Evolutionary conservation across 2,797 vertebrate species (phyloP).

Genomic region (Leptodactylus fallax): DNA sequence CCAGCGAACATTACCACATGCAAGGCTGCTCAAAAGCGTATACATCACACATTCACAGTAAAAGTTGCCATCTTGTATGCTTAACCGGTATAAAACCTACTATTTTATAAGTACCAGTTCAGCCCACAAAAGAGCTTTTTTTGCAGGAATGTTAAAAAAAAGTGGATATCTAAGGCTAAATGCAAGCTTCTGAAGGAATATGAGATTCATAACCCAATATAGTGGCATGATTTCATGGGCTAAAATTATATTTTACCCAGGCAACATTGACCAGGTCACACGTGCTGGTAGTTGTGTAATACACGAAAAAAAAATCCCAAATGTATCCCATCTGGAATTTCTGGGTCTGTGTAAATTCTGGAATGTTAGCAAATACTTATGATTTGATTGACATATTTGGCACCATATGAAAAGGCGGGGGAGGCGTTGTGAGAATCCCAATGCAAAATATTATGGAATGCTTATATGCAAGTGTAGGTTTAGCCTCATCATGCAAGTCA

Average conservation of each 20-base stretch:
- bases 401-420: not conserved
- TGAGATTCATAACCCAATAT: not conserved
- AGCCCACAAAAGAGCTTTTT: not conserved
- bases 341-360: not conserved
- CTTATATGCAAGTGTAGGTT: not conserved
- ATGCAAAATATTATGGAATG: not conserved
- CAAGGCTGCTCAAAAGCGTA: not conserved
- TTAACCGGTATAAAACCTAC: not conserved
- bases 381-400: not conserved
- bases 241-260: not conserved
- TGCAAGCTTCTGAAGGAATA: not conserved
- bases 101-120: not conserved
- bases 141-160: not conserved
- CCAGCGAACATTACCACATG: not conserved
- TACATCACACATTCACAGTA: not conserved
- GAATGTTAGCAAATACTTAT: not conserved
- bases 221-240: not conserved
- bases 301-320: not conserved
- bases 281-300: no score
- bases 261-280: no score
- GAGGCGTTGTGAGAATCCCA: no score
- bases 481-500: slow-evolving; percentile 5
- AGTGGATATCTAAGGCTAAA: not conserved
- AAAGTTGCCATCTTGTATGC: not conserved
- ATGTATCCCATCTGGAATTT: not conserved